These are phyloP conservation scores for Podilymbus podiceps DNA, from an alignment of 2,113 vertebrate species.

Conservation along the genomic window DNA sequence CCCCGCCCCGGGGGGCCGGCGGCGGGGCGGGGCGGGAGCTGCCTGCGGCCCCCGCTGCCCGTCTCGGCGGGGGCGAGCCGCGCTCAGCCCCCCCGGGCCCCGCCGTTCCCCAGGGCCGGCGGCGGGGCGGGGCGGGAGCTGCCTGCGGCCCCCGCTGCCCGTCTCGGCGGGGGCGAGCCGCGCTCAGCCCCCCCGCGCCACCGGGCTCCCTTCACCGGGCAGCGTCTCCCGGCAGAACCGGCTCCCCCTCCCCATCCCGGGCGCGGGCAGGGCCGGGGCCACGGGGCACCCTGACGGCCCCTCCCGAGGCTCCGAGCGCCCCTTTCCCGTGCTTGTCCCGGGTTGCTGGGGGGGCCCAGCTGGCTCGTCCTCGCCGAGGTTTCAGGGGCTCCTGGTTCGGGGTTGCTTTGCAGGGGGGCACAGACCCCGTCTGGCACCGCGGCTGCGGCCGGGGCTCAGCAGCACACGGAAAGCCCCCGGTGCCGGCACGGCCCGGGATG, in stretches of 20 bases:
- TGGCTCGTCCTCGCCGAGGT: fast-evolving
- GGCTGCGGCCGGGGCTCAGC: neutral
- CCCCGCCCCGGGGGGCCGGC: neutral
- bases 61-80: no score
- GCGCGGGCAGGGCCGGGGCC: neutral
- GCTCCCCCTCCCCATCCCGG: neutral
- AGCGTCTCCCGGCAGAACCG: no score
- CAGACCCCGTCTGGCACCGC: neutral
- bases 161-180: neutral
- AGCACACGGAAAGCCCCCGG: neutral
- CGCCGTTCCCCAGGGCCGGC: neutral
- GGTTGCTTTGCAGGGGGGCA: fast-evolving
- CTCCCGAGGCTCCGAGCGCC: no score
- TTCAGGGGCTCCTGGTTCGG: neutral
- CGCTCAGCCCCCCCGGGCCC: neutral
- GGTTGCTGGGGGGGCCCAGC: no score
- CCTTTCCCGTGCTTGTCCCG: neutral
- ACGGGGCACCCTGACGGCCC: no score
- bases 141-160: neutral
- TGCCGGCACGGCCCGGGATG: neutral
- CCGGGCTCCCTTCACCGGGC: no score
- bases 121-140: no score
- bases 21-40: no score
- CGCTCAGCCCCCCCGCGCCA: neutral
- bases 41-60: neutral